Evolutionary conservation across 2,888 invertebrate species (phyloP).

Genomic region (Proisotoma minuta): DNA sequence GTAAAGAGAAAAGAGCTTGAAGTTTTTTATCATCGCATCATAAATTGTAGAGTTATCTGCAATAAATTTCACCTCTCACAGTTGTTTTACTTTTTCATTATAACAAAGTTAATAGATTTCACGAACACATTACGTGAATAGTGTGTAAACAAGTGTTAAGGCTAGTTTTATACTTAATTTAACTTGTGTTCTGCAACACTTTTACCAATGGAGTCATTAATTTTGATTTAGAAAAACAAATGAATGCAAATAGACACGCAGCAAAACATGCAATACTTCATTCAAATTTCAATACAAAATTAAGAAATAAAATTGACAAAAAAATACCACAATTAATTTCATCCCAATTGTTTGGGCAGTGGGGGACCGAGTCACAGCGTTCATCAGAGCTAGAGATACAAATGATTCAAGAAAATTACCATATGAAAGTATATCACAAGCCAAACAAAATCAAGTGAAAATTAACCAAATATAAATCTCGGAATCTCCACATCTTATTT

Average conservation of each 20-base stretch:
- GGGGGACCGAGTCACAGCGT: conserved; percentile 33
- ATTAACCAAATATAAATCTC: conserved; percentile 34
- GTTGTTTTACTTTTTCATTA: too few relatives aligned
- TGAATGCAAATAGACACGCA: too few relatives aligned
- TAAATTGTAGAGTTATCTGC: too few relatives aligned
- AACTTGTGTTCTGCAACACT: neutral
- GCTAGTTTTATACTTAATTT: neutral
- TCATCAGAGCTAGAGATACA: conserved; percentile 36
- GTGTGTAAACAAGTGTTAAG: conserved; percentile 3
- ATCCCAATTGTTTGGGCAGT: conserved; percentile 40
- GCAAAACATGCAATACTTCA: too few relatives aligned
- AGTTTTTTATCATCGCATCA: neutral
- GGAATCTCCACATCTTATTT: conserved; percentile 42
- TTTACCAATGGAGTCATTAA: conserved; percentile 5
- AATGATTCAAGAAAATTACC: neutral
- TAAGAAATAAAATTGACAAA: neutral
- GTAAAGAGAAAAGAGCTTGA: conserved; percentile 11
- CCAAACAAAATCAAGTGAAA: conserved; percentile 18
- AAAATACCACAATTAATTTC: conserved; percentile 3
- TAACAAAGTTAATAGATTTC: conserved; percentile 1
- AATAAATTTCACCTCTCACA: too few relatives aligned
- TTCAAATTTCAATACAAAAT: too few relatives aligned
- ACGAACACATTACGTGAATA: neutral
- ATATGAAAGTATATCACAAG: conserved; percentile 9
- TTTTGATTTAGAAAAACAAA: too few relatives aligned